Percentiles rank a stretch among this genome's conserved stretches.
Conservation (phyloP, 2,113 vertebrate species). For the Myrmecophaga tridactyla region DNA sequence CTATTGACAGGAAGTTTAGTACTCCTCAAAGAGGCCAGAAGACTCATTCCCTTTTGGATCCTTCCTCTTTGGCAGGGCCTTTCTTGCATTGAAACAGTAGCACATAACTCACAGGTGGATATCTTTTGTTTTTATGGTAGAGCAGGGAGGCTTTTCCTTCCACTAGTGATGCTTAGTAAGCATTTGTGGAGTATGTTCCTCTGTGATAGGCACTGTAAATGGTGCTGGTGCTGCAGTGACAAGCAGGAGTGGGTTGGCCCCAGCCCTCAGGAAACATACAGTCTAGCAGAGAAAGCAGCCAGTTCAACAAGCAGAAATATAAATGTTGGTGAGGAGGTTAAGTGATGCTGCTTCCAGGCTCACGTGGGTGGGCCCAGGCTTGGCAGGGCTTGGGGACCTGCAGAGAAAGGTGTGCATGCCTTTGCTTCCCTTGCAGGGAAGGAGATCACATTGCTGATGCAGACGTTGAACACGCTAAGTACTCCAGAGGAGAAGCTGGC, state of each 20-base stretch:
- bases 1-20: neutral
- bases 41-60: neutral
- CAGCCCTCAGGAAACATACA: neutral
- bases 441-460: constrained; percentile 98
- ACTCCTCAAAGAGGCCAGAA: neutral
- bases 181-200: neutral
- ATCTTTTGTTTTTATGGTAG: neutral
- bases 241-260: neutral
- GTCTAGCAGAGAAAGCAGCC: neutral
- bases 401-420: neutral
- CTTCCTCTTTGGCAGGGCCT: neutral
- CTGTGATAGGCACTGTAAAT: neutral
- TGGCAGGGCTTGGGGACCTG: neutral
- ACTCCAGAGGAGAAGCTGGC: constrained; percentile 96
- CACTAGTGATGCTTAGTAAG: neutral
- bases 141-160: neutral
- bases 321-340: neutral
- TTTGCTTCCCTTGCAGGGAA: constrained; percentile 86
- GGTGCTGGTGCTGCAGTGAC: neutral
- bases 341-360: neutral
- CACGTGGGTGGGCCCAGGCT: neutral
- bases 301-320: neutral
- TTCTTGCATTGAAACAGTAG: neutral
- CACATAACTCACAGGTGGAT: neutral
- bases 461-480: constrained; percentile 97